Conservation (phyloP, 2,797 vertebrate genomes). For the Parauchenoglanis punctatus region DNA sequence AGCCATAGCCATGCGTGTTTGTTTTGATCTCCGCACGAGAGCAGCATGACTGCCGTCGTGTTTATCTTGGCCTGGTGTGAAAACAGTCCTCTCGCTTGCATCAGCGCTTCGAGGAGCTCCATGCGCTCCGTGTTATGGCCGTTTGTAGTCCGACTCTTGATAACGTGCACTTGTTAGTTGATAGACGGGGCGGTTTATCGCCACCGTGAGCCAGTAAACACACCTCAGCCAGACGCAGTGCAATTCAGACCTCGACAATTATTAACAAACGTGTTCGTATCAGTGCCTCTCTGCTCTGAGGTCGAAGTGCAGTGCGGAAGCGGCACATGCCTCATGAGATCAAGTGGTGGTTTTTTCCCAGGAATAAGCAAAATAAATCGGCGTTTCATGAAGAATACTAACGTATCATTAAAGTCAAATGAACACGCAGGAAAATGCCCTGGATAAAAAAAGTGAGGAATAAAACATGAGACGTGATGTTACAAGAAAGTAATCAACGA, state of each 20-base stretch:
- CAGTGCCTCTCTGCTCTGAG: neutral
- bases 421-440: neutral
- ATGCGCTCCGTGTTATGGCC: slow-evolving; percentile 27
- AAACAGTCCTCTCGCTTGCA: neutral
- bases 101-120: neutral
- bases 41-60: neutral
- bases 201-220: neutral
- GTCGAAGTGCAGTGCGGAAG: neutral
- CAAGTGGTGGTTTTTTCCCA: neutral
- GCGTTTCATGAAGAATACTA: neutral
- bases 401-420: no score
- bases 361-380: neutral
- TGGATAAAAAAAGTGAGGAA: neutral
- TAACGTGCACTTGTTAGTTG: neutral
- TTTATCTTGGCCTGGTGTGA: neutral
- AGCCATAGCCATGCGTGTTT: slow-evolving; percentile 62
- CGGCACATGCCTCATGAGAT: no score
- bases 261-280: slow-evolving; percentile 6
- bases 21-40: slow-evolving; percentile 7
- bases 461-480: neutral
- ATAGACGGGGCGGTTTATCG: neutral
- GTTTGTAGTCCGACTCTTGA: neutral
- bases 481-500: neutral
- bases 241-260: neutral
- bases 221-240: neutral